Evolutionary conservation across 2,113 vertebrate species (phyloP), one percentile per base, ranked within the genome.

Genomic region (Dicerorhinus sumatrensis): DNA sequence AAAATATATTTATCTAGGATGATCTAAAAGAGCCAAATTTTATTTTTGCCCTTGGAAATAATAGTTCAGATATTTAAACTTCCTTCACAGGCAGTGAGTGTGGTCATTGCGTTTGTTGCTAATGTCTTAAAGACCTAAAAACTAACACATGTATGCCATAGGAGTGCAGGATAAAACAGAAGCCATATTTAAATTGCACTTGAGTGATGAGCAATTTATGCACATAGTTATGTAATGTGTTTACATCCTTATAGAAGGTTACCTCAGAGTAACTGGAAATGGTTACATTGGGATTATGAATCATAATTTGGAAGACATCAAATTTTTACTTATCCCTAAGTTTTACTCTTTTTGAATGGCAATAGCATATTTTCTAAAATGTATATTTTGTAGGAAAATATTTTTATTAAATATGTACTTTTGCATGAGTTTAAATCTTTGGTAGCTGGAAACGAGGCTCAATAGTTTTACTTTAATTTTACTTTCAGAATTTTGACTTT

Each of bases 211-310:
- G 10, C 10, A 16, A 13, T 60, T 39, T 58, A 31, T 33, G 31
- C 6, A 39, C 0, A 2, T 10, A 2, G 14, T 14, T 62, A 60
- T 10, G 2, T 58, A 18, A 29, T 51, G 4, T 39, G 8, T 25
- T 62, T 20, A 29, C 8, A 54, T 31, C 11, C 87, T 9, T 65
- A 77, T 46, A 36, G 36, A 63, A 36, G 73, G 23, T 51, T 5
- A 31, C 48, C 9, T n/a, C 18, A 18, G 33, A 65, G 58, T 63
- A 31, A 48, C 46, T 58, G 63, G 58, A 63, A 25, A 48, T 36
- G 31, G 3, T 63, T 51, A 89, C 6, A 12, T 7, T 48, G 39
- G 13, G 72, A 62, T 33, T 75, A 9, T 16, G 46, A 76, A 63
- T n/a, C 42, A 7, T 39, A 48, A 31, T 6, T 36, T 10, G 48